Percentiles rank a stretch among this genome's conserved stretches.
These are phyloP conservation scores for Metalampra italica DNA, from an alignment of 2,888 invertebrate species.

Conservation along the genomic window DNA sequence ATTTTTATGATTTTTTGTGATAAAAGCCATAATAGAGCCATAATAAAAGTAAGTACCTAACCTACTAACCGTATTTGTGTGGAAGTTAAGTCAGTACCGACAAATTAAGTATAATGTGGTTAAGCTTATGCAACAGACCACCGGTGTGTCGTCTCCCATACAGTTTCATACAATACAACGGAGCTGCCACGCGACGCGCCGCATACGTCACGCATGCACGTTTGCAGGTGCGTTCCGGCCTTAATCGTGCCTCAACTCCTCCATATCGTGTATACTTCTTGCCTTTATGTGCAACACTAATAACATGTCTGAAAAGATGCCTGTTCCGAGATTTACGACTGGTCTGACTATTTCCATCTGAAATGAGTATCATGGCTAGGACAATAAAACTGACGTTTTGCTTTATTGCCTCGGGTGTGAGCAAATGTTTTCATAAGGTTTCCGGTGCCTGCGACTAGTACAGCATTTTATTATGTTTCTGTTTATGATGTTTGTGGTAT, in stretches of 20 bases:
- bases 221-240: no score
- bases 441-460: constrained; percentile 52
- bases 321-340: constrained; percentile 66
- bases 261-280: no score
- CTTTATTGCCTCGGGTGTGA: constrained; percentile 41
- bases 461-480: constrained; percentile 27
- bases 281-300: constrained; percentile 35
- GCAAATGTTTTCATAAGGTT: constrained; percentile 61
- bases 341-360: constrained; percentile 54
- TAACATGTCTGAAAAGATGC: constrained; percentile 42
- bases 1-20: no score
- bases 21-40: no score
- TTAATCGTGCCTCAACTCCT: not conserved
- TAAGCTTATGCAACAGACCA: not conserved
- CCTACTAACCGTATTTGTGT: no score
- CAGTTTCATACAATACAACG: no score
- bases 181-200: no score
- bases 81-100: no score
- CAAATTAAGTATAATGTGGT: no score
- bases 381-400: constrained; percentile 60
- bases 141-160: no score
- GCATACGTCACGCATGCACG: no score
- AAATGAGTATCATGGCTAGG: constrained; percentile 50
- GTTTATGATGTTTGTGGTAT: not conserved
- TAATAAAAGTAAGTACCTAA: no score